phyloP scores from a whole-genome alignment of 2,797 vertebrate genomes.

The Taeniopygia guttata region DNA sequence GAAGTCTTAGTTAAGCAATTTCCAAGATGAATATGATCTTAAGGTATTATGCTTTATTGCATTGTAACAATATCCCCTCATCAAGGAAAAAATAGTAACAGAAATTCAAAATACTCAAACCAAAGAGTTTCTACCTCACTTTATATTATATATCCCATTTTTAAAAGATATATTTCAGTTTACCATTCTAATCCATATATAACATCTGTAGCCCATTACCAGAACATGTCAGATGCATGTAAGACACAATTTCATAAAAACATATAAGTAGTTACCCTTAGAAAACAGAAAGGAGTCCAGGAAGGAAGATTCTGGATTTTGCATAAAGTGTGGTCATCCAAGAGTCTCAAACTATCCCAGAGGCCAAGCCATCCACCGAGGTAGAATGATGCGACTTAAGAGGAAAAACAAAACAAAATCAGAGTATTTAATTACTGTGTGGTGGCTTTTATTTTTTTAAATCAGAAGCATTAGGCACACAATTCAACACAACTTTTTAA shows the following conservation, averaged over 20 bases:
- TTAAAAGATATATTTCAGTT: not conserved
- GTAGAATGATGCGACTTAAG: slow-evolving; percentile 23
- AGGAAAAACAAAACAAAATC: not conserved
- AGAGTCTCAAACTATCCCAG: not conserved
- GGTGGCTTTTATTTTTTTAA: not conserved
- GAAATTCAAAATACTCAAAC: not conserved
- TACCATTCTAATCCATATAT: not conserved
- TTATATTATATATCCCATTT: not conserved
- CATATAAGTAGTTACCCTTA: slow-evolving; percentile 53
- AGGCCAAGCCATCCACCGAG: slow-evolving; percentile 40
- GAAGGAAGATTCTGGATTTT: slow-evolving; percentile 60
- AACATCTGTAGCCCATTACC: not conserved
- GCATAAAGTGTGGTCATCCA: slow-evolving; percentile 56
- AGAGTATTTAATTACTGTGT: not conserved
- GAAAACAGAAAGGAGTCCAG: slow-evolving; percentile 35
- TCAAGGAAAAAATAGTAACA: not conserved
- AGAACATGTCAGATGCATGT: fast-evolving
- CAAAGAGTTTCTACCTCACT: not conserved
- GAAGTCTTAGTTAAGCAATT: not conserved
- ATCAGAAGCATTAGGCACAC: not conserved
- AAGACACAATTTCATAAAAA: not conserved
- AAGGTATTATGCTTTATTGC: not conserved
- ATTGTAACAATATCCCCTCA: not conserved
- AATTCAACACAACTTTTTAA: not conserved
- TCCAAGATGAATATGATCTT: not conserved